phyloP scores from a whole-genome alignment of 2,888 invertebrate species.

The Catotricha subobsoleta region DNA sequence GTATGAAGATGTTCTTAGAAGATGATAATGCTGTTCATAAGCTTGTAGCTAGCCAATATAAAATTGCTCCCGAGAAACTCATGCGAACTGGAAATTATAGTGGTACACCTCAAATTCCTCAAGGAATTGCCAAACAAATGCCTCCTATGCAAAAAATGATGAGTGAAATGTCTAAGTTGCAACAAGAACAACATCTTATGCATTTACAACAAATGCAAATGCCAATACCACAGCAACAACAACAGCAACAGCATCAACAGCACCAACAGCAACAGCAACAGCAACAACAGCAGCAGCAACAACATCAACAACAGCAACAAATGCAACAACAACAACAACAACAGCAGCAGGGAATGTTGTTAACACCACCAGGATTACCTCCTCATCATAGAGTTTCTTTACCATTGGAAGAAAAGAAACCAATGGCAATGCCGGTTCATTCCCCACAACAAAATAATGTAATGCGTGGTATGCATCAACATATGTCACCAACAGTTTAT shows the following conservation, averaged over 20 bases:
- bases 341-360: constrained; percentile 38
- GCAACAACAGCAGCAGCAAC: constrained; percentile 33
- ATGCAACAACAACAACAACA: constrained; percentile 18
- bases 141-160: constrained; percentile 63
- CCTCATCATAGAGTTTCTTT: constrained; percentile 54
- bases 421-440: constrained; percentile 38
- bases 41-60: constrained; percentile 90
- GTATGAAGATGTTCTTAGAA: constrained; percentile 96
- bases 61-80: constrained; percentile 92
- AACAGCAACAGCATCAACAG: constrained; percentile 28
- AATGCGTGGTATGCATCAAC: constrained; percentile 59
- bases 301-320: constrained; percentile 27
- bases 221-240: constrained; percentile 28
- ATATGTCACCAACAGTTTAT: constrained; percentile 87
- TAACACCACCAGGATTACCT: constrained; percentile 59
- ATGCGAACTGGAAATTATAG: constrained; percentile 92
- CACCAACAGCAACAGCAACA: constrained; percentile 17
- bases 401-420: constrained; percentile 41
- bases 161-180: constrained; percentile 53
- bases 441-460: constrained; percentile 42
- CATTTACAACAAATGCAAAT: constrained; percentile 25
- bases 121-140: constrained; percentile 53
- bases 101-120: constrained; percentile 56
- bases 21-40: constrained; percentile 92
- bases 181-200: constrained; percentile 44